Evolutionary conservation across 2,888 invertebrate genomes (phyloP).

Genomic region (Gymnosoma rotundatum): DNA sequence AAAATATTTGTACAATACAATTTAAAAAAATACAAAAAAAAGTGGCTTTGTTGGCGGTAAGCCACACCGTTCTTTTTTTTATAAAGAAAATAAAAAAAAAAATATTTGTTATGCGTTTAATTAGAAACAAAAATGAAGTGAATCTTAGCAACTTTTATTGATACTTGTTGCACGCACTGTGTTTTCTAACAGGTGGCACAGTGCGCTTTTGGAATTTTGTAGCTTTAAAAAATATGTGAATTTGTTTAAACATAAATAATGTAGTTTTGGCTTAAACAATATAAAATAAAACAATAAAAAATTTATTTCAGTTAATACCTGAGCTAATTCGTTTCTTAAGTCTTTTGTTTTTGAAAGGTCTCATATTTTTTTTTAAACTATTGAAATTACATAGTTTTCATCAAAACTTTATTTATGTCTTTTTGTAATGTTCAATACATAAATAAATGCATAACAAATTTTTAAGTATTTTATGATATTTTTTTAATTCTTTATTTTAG

Average conservation of each 20-base stretch:
- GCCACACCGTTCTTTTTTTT: constrained; percentile 8
- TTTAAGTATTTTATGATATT: constrained; percentile 41
- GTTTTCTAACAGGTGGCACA: constrained; percentile 43
- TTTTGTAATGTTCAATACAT: constrained; percentile 29
- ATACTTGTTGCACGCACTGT: constrained; percentile 53
- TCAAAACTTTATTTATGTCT: constrained; percentile 26
- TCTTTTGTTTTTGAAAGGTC: constrained; percentile 10
- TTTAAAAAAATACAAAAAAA: constrained; percentile 24
- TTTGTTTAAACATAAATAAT: background rate
- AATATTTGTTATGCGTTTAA: constrained; percentile 57
- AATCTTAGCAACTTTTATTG: constrained; percentile 11
- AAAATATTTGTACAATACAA: constrained; percentile 61
- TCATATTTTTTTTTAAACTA: constrained; percentile 12
- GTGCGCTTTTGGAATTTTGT: background rate
- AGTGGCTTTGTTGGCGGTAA: constrained; percentile 13
- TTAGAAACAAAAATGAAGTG: constrained; percentile 25
- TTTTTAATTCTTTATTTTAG: constrained; percentile 35
- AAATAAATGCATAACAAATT: constrained; percentile 62
- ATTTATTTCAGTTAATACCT: constrained; percentile 45
- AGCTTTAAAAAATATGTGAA: constrained; percentile 14
- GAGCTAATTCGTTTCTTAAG: constrained; percentile 21
- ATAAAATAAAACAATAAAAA: constrained; percentile 19
- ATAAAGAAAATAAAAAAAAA: background rate
- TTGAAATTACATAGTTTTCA: constrained; percentile 24
- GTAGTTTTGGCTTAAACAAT: constrained; percentile 35